phyloP scores from a whole-genome alignment of 2,113 vertebrate species.

The Bujurquina vittata region DNA sequence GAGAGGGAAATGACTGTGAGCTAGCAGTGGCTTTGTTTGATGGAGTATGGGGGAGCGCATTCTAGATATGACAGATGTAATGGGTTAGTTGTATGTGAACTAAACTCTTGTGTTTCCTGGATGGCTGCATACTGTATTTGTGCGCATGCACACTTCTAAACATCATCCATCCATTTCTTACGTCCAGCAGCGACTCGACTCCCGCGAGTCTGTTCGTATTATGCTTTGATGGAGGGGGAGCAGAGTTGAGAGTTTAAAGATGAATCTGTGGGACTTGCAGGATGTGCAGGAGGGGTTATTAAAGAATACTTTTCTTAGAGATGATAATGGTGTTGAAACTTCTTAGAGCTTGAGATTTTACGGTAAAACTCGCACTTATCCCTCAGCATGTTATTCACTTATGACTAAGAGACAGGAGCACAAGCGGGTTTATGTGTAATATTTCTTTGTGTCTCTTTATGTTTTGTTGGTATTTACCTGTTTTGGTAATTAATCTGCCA shows the following conservation, averaged over 20 bases:
- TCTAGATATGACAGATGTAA: conserved; percentile 94
- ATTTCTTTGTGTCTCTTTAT: conserved; percentile 75
- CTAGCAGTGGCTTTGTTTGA: conserved; percentile 90
- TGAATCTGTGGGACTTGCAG: conserved; percentile 68
- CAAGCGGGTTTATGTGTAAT: not conserved
- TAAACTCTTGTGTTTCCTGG: conserved; percentile 73
- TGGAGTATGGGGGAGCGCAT: conserved; percentile 90
- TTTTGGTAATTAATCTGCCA: not conserved
- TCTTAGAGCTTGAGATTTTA: conserved; percentile 60
- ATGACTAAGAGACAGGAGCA: not conserved
- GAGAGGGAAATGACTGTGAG: conserved; percentile 95
- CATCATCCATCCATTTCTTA: conserved; percentile 45
- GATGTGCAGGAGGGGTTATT: conserved; percentile 84
- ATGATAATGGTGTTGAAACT: conserved; percentile 81
- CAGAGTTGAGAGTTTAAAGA: not conserved
- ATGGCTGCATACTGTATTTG: conserved; percentile 59
- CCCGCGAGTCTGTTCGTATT: conserved; percentile 16
- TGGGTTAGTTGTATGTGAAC: conserved; percentile 86
- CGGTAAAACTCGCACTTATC: not conserved
- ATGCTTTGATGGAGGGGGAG: conserved; percentile 27
- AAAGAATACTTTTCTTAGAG: conserved; percentile 73
- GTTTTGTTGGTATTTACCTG: conserved; percentile 45
- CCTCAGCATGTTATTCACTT: not conserved
- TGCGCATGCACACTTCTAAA: conserved; percentile 1
- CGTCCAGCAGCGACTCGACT: conserved; percentile 76